A percentile compares a stretch with the other conserved stretches of the same genome.
phyloP scores from a whole-genome alignment of 30 jellyfish, hydroid and myxozoan species.

The Aurelia coerulea region DNA sequence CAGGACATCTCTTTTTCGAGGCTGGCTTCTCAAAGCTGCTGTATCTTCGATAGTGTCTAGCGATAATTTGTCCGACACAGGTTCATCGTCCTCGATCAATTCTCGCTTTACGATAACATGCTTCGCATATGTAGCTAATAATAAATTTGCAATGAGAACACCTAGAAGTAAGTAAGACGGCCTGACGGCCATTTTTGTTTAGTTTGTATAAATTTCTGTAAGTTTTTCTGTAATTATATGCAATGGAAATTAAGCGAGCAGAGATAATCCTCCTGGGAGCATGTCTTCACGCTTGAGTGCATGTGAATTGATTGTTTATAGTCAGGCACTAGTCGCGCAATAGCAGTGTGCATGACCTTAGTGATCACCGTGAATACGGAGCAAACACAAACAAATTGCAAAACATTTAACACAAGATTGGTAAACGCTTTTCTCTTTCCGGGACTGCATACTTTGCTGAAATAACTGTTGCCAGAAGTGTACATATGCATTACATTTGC shows the following conservation, averaged over 20 bases:
- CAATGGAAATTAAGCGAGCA: neutral
- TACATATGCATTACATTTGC: too few species aligned
- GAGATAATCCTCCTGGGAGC: conserved; percentile 11
- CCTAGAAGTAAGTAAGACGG: conserved; percentile 22
- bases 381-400: conserved; percentile 42
- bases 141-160: conserved; percentile 12
- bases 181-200: conserved; percentile 57
- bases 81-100: conserved; percentile 24
- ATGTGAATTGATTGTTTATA: conserved; percentile 23
- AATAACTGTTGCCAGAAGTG: too few species aligned
- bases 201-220: neutral
- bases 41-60: neutral
- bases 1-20: conserved; percentile 20
- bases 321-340: conserved; percentile 46
- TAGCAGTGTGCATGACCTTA: conserved; percentile 57
- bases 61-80: neutral
- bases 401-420: conserved; percentile 1
- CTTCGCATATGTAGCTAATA: conserved; percentile 10
- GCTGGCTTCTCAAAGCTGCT: conserved; percentile 4
- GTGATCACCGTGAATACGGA: conserved; percentile 49
- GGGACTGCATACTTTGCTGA: neutral
- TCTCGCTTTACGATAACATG: conserved; percentile 50
- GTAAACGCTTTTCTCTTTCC: too few species aligned
- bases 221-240: conserved; percentile 16
- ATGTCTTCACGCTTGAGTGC: conserved; percentile 42